A percentile compares a stretch with the other conserved stretches of the same genome.
Evolutionary conservation across 2,113 vertebrate species (phyloP).

Genomic region (Nyctibius bracteatus): DNA sequence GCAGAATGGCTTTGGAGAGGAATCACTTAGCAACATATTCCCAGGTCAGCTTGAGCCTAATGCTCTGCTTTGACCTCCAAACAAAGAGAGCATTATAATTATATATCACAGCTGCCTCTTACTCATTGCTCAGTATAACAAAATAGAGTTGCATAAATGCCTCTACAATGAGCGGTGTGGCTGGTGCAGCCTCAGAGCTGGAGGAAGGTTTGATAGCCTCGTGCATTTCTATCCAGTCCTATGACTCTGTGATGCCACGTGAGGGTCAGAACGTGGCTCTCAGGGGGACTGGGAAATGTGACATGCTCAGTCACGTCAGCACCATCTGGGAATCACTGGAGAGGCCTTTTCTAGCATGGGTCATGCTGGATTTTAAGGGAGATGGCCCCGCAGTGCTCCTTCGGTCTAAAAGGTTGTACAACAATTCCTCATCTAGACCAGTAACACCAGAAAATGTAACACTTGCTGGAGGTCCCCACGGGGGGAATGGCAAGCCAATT

Average conservation of each 20-base stretch:
- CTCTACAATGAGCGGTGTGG: not conserved
- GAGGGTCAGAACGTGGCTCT: not conserved
- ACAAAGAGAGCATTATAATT: constrained; percentile 15
- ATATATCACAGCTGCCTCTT: not conserved
- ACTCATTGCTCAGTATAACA: not conserved
- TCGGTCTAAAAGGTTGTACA: not conserved
- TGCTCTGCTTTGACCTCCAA: constrained; percentile 16
- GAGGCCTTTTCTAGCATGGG: not conserved
- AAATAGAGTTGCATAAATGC: not conserved
- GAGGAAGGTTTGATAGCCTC: not conserved
- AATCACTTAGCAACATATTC: not conserved
- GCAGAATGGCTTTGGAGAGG: not conserved
- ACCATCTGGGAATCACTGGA: not conserved
- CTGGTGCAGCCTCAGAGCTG: not conserved
- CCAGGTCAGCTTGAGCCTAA: constrained; percentile 15
- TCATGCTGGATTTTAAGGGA: not conserved
- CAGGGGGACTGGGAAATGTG: not conserved
- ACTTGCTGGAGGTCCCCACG: not conserved
- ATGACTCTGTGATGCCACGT: not conserved
- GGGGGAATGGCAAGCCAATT: not conserved
- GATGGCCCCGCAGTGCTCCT: not conserved
- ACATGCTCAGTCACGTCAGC: not conserved
- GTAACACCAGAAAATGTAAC: not conserved
- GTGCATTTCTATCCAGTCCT: not conserved
- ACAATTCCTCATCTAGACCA: not conserved